Conservation (phyloP, 2,888 invertebrate species). For the Miltochrista miniata region DNA sequence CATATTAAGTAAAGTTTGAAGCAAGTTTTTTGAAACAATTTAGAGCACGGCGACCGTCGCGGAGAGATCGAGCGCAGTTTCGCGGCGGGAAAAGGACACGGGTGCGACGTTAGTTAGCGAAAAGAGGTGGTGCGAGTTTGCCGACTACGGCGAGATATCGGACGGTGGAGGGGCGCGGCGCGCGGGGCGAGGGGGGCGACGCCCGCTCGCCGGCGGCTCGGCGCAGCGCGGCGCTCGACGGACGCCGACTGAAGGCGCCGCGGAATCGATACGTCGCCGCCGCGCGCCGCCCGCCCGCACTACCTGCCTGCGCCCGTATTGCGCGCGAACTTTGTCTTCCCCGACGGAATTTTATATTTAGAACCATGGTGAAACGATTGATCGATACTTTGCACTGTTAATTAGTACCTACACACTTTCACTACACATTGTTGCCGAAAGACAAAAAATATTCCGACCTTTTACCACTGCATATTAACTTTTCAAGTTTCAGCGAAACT, state of each 20-base stretch:
- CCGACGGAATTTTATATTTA: slow-evolving; percentile 82
- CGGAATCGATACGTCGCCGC: slow-evolving; percentile 79
- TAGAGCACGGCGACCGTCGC: slow-evolving; percentile 37
- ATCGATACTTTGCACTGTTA: slow-evolving; percentile 82
- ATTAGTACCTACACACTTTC: slow-evolving; percentile 70
- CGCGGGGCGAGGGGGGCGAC: slow-evolving; percentile 63
- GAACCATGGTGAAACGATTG: slow-evolving; percentile 82
- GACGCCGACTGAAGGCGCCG: slow-evolving; percentile 80
- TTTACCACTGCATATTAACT: slow-evolving; percentile 17
- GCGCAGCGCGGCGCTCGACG: slow-evolving; percentile 82
- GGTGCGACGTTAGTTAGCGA: slow-evolving; percentile 79
- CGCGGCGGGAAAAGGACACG: slow-evolving; percentile 75
- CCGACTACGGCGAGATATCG: slow-evolving; percentile 72
- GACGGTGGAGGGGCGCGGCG: slow-evolving; percentile 49
- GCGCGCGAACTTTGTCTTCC: slow-evolving; percentile 83
- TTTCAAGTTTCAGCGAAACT: slow-evolving; percentile 14
- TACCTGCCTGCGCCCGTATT: slow-evolving; percentile 75
- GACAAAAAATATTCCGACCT: slow-evolving; percentile 18
- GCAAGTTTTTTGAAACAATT: slow-evolving; percentile 29
- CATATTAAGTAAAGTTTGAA: slow-evolving; percentile 23
- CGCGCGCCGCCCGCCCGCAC: slow-evolving; percentile 60
- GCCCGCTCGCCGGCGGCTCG: slow-evolving; percentile 77
- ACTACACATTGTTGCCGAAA: slow-evolving; percentile 36
- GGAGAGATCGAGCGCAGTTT: slow-evolving; percentile 70
- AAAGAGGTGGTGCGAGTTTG: slow-evolving; percentile 82